A percentile compares a stretch with the other conserved stretches of the same genome.
Conservation (phyloP, 1,140 invertebrate genomes). For the Wiebesia pumilae region DNA sequence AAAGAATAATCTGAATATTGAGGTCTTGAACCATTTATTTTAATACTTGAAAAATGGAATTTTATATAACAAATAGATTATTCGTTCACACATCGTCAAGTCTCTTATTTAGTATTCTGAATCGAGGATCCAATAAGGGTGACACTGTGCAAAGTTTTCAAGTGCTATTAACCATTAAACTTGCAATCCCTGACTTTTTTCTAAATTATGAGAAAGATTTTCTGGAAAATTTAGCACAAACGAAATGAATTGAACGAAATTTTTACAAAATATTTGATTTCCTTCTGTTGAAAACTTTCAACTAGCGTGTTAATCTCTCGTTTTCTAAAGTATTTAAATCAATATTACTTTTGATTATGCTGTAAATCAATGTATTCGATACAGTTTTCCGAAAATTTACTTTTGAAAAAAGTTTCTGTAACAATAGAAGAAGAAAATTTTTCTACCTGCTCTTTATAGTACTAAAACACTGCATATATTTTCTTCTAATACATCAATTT, state of each 20-base stretch:
- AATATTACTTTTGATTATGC: no score
- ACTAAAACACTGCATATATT: no score
- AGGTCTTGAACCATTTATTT: background rate
- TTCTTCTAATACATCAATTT: no score
- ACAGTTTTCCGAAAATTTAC: no score
- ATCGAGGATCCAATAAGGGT: background rate
- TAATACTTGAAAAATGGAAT: background rate
- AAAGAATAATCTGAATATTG: no score
- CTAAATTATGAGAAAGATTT: background rate
- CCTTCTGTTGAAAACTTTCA: background rate
- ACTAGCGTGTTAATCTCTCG: background rate
- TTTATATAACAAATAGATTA: no score
- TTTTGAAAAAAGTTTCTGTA: no score
- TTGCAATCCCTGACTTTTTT: constrained; percentile 10
- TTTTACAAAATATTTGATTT: background rate
- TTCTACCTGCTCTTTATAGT: no score
- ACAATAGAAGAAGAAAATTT: no score
- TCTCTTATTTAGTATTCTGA: constrained; percentile 4
- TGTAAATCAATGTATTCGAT: no score
- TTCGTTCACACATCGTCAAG: background rate
- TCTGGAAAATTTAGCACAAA: background rate
- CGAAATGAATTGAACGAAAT: background rate
- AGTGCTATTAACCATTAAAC: constrained; percentile 21
- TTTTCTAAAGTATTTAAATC: background rate
- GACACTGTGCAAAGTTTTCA: background rate